phyloP scores from a whole-genome alignment of 2,797 vertebrate species.

The Buceros bicornis region DNA sequence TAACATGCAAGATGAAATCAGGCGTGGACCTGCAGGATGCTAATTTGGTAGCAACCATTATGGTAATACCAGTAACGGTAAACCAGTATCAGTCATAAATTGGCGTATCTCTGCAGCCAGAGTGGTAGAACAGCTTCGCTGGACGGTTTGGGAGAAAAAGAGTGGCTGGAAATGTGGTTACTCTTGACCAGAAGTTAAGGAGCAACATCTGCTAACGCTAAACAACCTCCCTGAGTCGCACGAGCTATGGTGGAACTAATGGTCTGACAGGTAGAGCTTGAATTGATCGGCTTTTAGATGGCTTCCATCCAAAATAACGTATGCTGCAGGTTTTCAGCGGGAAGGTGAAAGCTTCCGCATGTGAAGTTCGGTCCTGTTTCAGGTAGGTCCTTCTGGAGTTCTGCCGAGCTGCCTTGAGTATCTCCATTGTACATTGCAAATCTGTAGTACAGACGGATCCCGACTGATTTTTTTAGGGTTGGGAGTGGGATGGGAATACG shows the following conservation, averaged over 20 bases:
- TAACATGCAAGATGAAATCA: background rate
- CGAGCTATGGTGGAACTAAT: background rate
- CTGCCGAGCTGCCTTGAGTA: background rate
- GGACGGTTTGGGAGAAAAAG: background rate
- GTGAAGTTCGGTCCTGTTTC: background rate
- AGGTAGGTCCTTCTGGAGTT: background rate
- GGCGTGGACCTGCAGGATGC: background rate
- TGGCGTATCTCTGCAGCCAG: background rate
- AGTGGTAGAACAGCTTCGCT: background rate
- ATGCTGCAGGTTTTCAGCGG: background rate
- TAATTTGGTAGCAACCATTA: background rate
- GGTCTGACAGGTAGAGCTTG: background rate
- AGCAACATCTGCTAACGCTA: background rate
- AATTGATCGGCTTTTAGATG: rapidly evolving
- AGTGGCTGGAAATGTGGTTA: background rate
- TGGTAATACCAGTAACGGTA: too few relatives aligned
- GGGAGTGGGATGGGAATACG: background rate
- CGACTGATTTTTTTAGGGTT: background rate
- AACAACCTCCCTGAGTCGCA: rapidly evolving
- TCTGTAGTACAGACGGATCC: background rate
- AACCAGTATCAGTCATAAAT: background rate
- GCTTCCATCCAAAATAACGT: background rate
- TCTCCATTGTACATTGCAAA: background rate
- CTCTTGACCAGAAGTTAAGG: background rate
- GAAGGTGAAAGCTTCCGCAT: background rate